These are phyloP conservation scores for Campylorhamphus procurvoides DNA, from an alignment of 2,113 vertebrate species.

Conservation along the genomic window DNA sequence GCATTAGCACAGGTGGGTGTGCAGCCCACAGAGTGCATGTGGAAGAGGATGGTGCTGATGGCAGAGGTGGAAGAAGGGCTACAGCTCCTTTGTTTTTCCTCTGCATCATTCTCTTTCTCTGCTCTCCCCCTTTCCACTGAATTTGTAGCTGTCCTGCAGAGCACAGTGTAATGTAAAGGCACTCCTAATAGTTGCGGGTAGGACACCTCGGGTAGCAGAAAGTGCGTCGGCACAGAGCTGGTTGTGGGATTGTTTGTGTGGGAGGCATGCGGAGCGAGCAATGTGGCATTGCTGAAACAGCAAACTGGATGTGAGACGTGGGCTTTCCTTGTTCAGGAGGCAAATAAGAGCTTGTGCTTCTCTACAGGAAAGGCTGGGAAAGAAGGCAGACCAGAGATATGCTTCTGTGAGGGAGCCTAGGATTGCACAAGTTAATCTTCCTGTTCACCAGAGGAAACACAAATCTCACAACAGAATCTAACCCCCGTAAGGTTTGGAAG, in stretches of 20 bases:
- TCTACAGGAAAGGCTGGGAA: background rate
- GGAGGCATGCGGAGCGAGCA: rapidly evolving
- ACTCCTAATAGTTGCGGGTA: background rate
- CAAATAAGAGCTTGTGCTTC: background rate
- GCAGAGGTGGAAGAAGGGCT: background rate
- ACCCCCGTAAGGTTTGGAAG: background rate
- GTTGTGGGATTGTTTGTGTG: rapidly evolving
- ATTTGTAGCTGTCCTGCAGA: background rate
- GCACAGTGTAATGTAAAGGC: background rate
- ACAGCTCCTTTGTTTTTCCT: background rate
- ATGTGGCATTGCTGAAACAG: background rate
- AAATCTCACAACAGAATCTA: background rate
- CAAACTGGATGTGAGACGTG: background rate
- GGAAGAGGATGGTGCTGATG: background rate
- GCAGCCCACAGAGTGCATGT: background rate
- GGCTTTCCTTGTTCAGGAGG: background rate
- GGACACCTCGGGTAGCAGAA: background rate
- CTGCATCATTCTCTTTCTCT: background rate
- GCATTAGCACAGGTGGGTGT: background rate
- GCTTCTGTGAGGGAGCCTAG: background rate
- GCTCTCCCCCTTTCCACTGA: background rate
- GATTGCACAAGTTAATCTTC: background rate
- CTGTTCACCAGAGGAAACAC: background rate
- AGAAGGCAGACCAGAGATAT: background rate
- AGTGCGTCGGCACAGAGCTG: background rate